A percentile compares a stretch with the other conserved stretches of the same genome.
phyloP scores from a whole-genome alignment of 1,140 invertebrate species.

The Aphaenogaster floridana region DNA sequence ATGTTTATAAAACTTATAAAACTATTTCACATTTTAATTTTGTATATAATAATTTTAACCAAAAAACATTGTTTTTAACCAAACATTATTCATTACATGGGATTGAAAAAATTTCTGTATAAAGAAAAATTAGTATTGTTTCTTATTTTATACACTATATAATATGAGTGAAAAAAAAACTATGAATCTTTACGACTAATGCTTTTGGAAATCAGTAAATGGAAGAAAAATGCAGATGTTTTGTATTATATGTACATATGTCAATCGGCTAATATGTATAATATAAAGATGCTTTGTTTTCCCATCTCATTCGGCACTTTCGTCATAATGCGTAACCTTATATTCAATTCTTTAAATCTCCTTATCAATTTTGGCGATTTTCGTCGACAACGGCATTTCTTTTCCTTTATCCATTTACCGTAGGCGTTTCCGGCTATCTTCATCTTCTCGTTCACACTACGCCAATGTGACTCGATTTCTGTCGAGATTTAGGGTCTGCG shows the following conservation, averaged over 20 bases:
- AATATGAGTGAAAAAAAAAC: neutral
- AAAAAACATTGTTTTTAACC: neutral
- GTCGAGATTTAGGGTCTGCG: conserved; percentile 67
- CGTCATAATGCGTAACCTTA: conserved; percentile 23
- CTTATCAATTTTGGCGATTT: conserved; percentile 52
- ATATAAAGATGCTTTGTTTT: neutral
- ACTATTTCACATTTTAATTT: neutral
- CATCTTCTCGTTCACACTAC: conserved; percentile 67
- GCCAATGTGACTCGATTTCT: conserved; percentile 69
- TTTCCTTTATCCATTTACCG: conserved; percentile 69
- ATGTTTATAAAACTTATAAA: neutral
- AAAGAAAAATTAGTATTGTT: neutral
- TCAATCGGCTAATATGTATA: neutral
- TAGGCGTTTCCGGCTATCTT: conserved; percentile 70
- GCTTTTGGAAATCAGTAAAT: neutral
- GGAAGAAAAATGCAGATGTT: neutral
- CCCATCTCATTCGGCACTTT: neutral
- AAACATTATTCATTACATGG: neutral
- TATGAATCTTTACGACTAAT: neutral
- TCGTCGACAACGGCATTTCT: conserved; percentile 47
- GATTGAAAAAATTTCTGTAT: neutral
- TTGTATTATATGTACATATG: no score
- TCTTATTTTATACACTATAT: neutral
- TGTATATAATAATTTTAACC: neutral
- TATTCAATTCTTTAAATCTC: conserved; percentile 51